Percentiles rank a stretch among this genome's conserved stretches.
These are phyloP conservation scores for Mus caroli DNA, from an alignment of 2,797 vertebrate genomes.

Conservation along the genomic window DNA sequence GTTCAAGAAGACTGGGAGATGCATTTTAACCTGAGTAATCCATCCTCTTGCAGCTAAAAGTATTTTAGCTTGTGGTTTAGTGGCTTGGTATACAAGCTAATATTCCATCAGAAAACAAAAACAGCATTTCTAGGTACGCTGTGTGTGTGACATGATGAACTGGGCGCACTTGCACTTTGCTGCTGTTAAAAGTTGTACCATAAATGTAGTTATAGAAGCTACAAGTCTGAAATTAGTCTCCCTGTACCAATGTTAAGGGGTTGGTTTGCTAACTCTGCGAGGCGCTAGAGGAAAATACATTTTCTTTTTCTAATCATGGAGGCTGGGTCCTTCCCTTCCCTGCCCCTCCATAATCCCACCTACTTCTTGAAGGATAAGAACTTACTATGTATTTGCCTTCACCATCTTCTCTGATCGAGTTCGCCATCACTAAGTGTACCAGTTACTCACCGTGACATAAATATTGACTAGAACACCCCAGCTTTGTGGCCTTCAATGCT, in stretches of 20 bases:
- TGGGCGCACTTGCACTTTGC: no score
- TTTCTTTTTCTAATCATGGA: background rate
- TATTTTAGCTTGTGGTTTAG: background rate
- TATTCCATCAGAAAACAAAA: background rate
- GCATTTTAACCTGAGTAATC: background rate
- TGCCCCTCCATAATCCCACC: background rate
- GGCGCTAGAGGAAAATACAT: background rate
- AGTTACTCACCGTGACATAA: background rate
- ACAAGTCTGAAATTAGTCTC: background rate
- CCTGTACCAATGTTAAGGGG: background rate
- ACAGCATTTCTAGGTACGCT: background rate
- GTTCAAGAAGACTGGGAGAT: background rate
- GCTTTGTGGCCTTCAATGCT: background rate
- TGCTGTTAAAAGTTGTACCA: background rate
- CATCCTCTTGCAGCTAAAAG: background rate
- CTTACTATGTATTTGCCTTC: background rate
- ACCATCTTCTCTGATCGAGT: background rate
- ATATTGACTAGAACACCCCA: background rate
- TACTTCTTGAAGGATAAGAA: background rate
- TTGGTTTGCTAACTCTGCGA: background rate
- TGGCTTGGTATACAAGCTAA: background rate
- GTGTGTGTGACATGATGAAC: no score
- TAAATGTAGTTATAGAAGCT: background rate
- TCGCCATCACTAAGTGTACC: background rate
- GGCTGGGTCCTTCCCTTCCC: background rate